These are phyloP conservation scores for Cyclargus thomasi DNA, from an alignment of 1,140 invertebrate species.

Conservation along the genomic window DNA sequence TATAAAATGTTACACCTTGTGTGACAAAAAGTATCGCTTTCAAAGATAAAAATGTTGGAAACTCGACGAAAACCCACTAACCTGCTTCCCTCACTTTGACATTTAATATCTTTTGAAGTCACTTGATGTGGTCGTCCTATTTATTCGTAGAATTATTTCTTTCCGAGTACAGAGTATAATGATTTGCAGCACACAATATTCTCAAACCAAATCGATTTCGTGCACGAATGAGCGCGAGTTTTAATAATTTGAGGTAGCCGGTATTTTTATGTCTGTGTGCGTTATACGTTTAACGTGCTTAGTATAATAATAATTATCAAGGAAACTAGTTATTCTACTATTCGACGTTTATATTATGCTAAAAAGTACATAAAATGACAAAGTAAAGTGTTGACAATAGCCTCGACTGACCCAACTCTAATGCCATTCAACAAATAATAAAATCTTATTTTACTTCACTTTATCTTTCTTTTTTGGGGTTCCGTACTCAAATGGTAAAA, in stretches of 20 bases:
- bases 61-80: neutral
- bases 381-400: neutral
- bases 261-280: too few relatives aligned
- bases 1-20: neutral
- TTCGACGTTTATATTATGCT: too few relatives aligned
- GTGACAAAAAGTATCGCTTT: neutral
- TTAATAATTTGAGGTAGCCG: too few relatives aligned
- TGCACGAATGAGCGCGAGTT: too few relatives aligned
- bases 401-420: neutral
- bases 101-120: conserved; percentile 1
- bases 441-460: neutral
- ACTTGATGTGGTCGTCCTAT: neutral
- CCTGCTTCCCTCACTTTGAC: neutral
- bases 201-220: too few relatives aligned
- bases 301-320: too few relatives aligned
- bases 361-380: conserved; percentile 5
- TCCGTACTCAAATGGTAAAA: too few relatives aligned
- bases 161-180: neutral
- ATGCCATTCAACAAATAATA: neutral
- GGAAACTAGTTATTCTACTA: too few relatives aligned
- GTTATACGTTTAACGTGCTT: too few relatives aligned
- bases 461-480: neutral
- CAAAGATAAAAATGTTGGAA: neutral
- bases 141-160: neutral
- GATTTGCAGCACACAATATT: too few relatives aligned